Evolutionary conservation across 2,888 invertebrate species (phyloP).

Genomic region (Trissolcus brochymenae): DNA sequence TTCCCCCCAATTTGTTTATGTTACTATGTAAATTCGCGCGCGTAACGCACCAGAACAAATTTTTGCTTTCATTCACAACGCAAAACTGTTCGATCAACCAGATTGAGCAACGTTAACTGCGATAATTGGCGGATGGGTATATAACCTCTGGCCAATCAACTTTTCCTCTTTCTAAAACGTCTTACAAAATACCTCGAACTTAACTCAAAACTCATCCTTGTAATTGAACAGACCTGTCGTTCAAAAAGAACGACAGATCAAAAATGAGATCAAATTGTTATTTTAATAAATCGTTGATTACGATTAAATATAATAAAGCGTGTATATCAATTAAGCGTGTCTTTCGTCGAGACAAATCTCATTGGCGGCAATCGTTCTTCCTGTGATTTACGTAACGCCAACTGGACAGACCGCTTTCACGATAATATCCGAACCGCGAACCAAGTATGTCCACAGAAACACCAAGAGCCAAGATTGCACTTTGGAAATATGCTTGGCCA

Average conservation of each 20-base stretch:
- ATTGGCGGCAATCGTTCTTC: conserved; percentile 64
- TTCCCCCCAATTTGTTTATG: not conserved
- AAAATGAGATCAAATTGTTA: too few relatives aligned
- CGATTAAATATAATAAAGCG: conserved; percentile 23
- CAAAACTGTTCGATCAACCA: too few relatives aligned
- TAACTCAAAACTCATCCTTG: too few relatives aligned
- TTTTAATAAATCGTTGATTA: not conserved
- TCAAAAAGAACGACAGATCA: too few relatives aligned
- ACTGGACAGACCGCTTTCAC: conserved; percentile 72
- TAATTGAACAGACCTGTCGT: too few relatives aligned
- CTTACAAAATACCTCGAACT: not conserved
- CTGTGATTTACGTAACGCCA: conserved; percentile 69
- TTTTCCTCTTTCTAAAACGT: conserved; percentile 3
- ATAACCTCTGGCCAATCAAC: conserved; percentile 5
- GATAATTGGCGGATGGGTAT: conserved; percentile 17
- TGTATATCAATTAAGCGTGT: conserved; percentile 53
- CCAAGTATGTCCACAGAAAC: conserved; percentile 47
- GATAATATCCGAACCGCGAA: conserved; percentile 55
- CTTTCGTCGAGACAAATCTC: conserved; percentile 58
- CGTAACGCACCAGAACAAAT: too few relatives aligned
- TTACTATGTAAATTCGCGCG: too few relatives aligned
- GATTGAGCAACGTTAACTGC: conserved; percentile 23
- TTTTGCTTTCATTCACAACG: too few relatives aligned
- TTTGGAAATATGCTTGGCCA: conserved; percentile 3
- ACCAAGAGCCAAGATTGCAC: conserved; percentile 35